Evolutionary conservation across 2,888 invertebrate genomes (phyloP).

Genomic region (Acrobasis repandana): DNA sequence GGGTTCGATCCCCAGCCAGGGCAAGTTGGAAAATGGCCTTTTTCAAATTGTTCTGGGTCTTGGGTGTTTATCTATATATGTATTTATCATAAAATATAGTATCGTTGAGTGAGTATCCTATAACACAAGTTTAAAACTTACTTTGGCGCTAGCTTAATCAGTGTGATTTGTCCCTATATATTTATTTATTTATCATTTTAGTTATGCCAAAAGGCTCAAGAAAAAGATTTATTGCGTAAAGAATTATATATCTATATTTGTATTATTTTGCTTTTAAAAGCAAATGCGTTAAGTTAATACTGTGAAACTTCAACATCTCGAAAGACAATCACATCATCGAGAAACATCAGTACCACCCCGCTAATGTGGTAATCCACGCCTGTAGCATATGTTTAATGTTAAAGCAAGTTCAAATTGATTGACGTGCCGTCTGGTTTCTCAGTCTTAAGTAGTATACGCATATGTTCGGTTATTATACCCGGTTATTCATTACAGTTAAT

Average conservation of each 20-base stretch:
- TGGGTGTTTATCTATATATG: too few species aligned
- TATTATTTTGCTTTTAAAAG: not conserved
- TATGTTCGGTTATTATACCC: constrained; percentile 42
- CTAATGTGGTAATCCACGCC: constrained; percentile 69
- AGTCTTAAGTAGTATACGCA: constrained; percentile 31
- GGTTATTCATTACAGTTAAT: constrained; percentile 50
- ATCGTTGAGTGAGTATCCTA: too few species aligned
- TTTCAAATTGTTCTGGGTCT: too few species aligned
- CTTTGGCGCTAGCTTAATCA: too few species aligned
- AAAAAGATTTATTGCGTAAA: too few species aligned
- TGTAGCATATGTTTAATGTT: constrained; percentile 75
- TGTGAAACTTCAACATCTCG: not conserved
- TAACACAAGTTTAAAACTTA: too few species aligned
- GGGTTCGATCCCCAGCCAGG: too few species aligned
- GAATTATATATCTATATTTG: not conserved
- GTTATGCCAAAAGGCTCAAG: too few species aligned
- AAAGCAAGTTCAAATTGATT: constrained; percentile 71
- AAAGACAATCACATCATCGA: constrained; percentile 4
- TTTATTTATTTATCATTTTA: too few species aligned
- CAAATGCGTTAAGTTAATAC: not conserved
- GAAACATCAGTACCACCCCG: constrained; percentile 44
- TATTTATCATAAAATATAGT: too few species aligned
- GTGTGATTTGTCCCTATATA: too few species aligned
- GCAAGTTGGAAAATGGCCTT: too few species aligned
- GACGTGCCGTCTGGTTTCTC: constrained; percentile 67